These are phyloP conservation scores for Eumacrocentrus americanus DNA, from an alignment of 2,888 invertebrate species.

Conservation along the genomic window DNA sequence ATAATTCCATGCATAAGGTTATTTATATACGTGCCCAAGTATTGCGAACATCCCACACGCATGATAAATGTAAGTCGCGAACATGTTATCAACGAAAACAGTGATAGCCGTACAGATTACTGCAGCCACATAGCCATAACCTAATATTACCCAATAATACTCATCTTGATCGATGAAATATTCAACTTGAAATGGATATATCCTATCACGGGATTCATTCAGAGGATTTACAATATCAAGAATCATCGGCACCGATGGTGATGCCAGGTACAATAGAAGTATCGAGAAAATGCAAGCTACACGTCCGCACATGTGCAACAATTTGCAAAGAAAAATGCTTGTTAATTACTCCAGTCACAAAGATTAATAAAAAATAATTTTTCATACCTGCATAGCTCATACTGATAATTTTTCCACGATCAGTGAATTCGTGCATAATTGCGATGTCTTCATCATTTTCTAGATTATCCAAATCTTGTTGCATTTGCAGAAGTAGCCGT, in stretches of 20 bases:
- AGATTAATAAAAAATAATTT: neutral
- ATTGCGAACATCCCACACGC: conserved; percentile 31
- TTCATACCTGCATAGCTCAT: conserved; percentile 26
- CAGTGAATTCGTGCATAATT: conserved; percentile 20
- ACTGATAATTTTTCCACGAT: conserved; percentile 13
- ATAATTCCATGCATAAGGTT: too few relatives aligned
- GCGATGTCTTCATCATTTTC: conserved; percentile 9
- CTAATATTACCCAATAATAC: conserved; percentile 30
- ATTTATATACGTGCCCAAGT: conserved; percentile 22
- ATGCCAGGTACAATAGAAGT: conserved; percentile 24
- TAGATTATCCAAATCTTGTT: conserved; percentile 20
- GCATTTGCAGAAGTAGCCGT: conserved; percentile 24
- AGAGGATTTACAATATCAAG: conserved; percentile 31
- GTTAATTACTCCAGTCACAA: too few relatives aligned
- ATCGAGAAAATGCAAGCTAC: conserved; percentile 27
- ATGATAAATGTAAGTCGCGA: conserved; percentile 32
- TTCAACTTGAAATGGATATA: conserved; percentile 32
- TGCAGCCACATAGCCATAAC: conserved; percentile 33
- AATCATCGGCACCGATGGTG: conserved; percentile 27
- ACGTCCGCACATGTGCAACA: neutral
- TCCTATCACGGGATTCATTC: conserved; percentile 28
- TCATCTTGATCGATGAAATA: conserved; percentile 32
- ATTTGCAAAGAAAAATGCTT: neutral
- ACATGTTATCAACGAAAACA: conserved; percentile 32
- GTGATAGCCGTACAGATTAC: conserved; percentile 25